Conservation (phyloP, 2,888 invertebrate species). For the Latheticus oryzae region DNA sequence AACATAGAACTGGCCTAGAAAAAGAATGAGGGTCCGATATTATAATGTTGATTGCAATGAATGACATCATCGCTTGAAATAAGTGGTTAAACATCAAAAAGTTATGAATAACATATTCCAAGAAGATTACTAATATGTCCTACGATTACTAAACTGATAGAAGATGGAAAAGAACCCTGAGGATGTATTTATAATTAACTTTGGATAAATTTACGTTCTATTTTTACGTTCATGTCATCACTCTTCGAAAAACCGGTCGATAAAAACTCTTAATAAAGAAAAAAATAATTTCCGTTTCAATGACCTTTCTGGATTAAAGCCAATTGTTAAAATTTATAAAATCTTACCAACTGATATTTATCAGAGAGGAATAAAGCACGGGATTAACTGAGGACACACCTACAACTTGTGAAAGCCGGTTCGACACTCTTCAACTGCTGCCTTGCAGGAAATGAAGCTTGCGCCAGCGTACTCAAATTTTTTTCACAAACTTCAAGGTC, state of each 20-base stretch:
- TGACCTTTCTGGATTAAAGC: too few species aligned
- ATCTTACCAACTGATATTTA: too few species aligned
- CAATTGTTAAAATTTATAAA: too few species aligned
- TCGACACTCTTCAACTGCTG: conserved; percentile 12
- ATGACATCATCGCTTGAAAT: conserved; percentile 59
- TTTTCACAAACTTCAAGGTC: too few species aligned
- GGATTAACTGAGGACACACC: conserved; percentile 40
- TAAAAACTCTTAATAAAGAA: not conserved
- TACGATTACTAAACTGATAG: not conserved
- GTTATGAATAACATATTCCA: conserved; percentile 46
- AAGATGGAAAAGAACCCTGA: too few species aligned
- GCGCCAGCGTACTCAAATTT: conserved; percentile 30
- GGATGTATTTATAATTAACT: conserved; percentile 31
- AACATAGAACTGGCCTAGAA: conserved; percentile 22
- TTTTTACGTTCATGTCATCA: conserved; percentile 23
- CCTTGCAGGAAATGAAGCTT: conserved; percentile 19
- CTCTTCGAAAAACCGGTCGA: conserved; percentile 12
- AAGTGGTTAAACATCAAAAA: conserved; percentile 48
- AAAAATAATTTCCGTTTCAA: not conserved
- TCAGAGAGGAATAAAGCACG: too few species aligned
- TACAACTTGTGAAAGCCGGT: conserved; percentile 38
- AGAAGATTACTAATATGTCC: conserved; percentile 24
- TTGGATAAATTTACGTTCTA: conserved; percentile 26
- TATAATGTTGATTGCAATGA: conserved; percentile 36
- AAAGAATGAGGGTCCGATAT: conserved; percentile 42